Conservation (phyloP, 2,888 invertebrate species). For the Rhopalosiphum nymphaeae region DNA sequence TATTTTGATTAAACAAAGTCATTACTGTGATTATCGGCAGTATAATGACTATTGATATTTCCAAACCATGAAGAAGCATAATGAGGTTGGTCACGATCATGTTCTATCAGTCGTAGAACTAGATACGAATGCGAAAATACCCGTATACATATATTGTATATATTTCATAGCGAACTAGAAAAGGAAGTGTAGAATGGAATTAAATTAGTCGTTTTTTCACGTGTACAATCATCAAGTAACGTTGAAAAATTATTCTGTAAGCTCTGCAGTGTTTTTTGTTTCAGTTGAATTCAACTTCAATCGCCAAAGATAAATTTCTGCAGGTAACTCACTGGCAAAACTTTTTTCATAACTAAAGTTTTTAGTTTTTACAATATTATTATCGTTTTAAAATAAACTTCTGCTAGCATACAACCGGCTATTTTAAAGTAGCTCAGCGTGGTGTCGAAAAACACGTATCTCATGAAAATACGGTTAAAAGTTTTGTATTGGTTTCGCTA, state of each 20-base stretch:
- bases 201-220: not conserved
- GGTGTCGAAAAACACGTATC: slow-evolving; percentile 24
- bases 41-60: not conserved
- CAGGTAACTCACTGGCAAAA: not conserved
- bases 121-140: not conserved
- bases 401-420: not conserved
- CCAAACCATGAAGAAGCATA: not conserved
- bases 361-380: slow-evolving; percentile 21
- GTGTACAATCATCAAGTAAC: not conserved
- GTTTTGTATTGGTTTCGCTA: not conserved
- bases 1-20: not conserved
- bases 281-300: not conserved
- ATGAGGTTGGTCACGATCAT: not conserved
- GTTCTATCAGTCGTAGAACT: not conserved
- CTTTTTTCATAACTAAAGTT: slow-evolving; percentile 33
- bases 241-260: not conserved
- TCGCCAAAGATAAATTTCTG: not conserved
- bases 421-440: slow-evolving; percentile 11
- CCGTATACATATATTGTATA: not conserved
- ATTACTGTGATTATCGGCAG: not conserved
- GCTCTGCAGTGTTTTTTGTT: not conserved
- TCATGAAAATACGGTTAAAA: not conserved
- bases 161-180: not conserved
- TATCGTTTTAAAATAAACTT: slow-evolving; percentile 54
- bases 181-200: not conserved